phyloP scores from a whole-genome alignment of 2,888 invertebrate genomes.

The Nomada hirtipes region DNA sequence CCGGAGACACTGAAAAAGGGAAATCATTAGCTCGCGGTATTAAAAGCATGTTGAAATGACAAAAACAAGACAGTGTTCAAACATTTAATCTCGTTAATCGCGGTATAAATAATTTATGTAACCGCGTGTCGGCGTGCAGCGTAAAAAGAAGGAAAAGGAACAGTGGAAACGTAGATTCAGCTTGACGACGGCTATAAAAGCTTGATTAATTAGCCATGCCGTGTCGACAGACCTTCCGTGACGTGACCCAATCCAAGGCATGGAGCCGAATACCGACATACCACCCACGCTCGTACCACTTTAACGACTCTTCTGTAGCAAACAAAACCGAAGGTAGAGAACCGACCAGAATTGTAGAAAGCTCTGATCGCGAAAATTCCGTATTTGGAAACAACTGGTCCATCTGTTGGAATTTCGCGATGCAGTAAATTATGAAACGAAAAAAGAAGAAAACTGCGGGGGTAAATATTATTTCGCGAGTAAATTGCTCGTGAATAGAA shows the following conservation, averaged over 20 bases:
- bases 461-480: too few relatives aligned
- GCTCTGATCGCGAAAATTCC: conserved; percentile 20
- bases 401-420: neutral
- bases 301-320: conserved; percentile 45
- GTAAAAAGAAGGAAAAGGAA: conserved; percentile 37
- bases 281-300: conserved; percentile 40
- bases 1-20: conserved; percentile 13
- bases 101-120: conserved; percentile 70
- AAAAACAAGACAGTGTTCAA: conserved; percentile 66
- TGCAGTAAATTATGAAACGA: neutral
- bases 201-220: conserved; percentile 76
- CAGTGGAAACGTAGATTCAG: conserved; percentile 34
- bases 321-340: conserved; percentile 38
- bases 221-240: conserved; percentile 67
- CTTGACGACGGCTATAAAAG: conserved; percentile 67
- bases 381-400: conserved; percentile 13
- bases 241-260: conserved; percentile 55
- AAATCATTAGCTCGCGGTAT: neutral
- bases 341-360: neutral
- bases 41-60: conserved; percentile 41
- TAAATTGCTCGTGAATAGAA: too few relatives aligned
- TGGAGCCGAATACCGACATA: conserved; percentile 55
- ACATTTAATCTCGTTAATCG: conserved; percentile 73
- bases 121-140: conserved; percentile 46
- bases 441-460: too few relatives aligned